These are phyloP conservation scores for Hirtodrosophila trivittata DNA, from an alignment of 2,888 invertebrate genomes.

Conservation along the genomic window DNA sequence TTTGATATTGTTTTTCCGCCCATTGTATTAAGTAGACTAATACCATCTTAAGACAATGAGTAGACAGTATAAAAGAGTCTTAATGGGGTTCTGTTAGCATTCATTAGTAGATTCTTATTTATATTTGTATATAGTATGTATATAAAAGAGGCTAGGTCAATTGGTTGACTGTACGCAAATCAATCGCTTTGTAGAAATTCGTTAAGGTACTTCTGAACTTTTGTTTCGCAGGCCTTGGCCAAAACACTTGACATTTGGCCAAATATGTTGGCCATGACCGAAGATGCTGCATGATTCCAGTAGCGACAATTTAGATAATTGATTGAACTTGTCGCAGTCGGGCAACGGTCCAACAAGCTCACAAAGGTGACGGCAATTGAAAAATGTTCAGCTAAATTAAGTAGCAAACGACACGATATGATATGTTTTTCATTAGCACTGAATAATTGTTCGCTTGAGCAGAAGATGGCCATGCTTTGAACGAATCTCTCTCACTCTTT, in stretches of 20 bases:
- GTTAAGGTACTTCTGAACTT: no score
- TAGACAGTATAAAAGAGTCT: no score
- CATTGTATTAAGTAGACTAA: no score
- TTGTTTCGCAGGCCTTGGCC: slow-evolving; percentile 30
- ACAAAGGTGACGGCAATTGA: slow-evolving; percentile 17
- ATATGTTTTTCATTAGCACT: slow-evolving; percentile 28
- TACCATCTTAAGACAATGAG: no score
- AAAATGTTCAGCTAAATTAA: slow-evolving; percentile 21
- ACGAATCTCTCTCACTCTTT: neutral
- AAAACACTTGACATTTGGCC: slow-evolving; percentile 60
- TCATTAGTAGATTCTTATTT: no score
- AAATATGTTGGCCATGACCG: slow-evolving; percentile 48
- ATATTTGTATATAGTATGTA: no score
- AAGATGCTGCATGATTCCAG: slow-evolving; percentile 1
- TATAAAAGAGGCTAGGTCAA: no score
- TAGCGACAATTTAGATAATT: slow-evolving; percentile 43
- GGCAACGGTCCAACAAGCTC: slow-evolving; percentile 24
- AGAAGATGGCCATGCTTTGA: neutral
- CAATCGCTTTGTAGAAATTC: no score
- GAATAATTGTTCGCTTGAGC: slow-evolving; percentile 21
- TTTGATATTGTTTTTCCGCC: no score
- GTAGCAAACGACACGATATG: slow-evolving; percentile 13
- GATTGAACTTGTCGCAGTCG: slow-evolving; percentile 25
- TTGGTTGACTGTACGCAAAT: no score
- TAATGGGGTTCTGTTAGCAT: no score